Conservation (phyloP, 2,797 vertebrate species). For the Acanthis flammea region DNA sequence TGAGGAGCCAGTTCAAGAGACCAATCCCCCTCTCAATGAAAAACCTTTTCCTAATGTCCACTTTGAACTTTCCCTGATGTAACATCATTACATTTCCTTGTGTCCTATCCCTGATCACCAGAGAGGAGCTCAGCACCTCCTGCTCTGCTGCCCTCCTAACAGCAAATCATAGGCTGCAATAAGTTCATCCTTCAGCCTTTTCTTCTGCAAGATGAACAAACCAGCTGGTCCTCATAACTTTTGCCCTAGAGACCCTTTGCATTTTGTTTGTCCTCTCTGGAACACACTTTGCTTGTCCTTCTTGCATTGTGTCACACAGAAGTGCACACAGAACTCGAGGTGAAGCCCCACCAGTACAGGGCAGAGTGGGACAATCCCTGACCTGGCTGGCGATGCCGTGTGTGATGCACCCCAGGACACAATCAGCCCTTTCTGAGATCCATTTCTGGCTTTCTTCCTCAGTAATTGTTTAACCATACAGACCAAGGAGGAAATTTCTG, state of each 20-base stretch:
- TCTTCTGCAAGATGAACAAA: background rate
- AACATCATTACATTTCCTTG: background rate
- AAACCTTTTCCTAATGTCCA: background rate
- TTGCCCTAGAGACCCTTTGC: background rate
- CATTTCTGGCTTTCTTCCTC: background rate
- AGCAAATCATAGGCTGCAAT: fast-evolving
- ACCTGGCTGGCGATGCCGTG: fast-evolving
- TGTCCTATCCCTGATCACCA: background rate
- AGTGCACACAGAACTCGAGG: background rate
- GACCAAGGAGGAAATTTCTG: background rate
- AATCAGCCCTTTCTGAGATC: background rate
- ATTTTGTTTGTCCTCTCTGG: background rate
- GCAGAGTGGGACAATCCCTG: background rate
- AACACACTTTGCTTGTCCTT: background rate
- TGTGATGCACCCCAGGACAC: background rate
- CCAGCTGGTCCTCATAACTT: fast-evolving
- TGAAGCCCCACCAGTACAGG: too few relatives aligned
- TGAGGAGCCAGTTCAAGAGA: background rate
- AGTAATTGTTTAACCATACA: background rate
- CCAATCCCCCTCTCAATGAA: fast-evolving
- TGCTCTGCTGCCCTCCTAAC: fast-evolving
- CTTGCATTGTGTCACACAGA: background rate
- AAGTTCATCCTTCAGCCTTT: background rate
- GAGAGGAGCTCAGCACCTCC: background rate
- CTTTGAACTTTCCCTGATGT: background rate